Evolutionary conservation across 2,797 vertebrate species (phyloP), one percentile per base, ranked within the genome.

Genomic region (Columba guinea): DNA sequence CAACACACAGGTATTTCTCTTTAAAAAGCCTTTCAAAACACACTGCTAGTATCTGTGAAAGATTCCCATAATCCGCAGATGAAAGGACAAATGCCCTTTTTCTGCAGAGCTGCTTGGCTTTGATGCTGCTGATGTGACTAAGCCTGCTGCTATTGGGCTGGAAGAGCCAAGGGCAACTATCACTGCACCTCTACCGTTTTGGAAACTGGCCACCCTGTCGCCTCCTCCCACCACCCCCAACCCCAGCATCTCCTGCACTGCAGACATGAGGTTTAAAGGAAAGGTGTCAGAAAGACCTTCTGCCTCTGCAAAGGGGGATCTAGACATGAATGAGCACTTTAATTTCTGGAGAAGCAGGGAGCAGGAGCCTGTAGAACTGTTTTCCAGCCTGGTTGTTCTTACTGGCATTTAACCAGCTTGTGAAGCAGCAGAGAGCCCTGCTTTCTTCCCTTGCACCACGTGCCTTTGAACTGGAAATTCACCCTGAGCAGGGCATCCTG

Each of bases 11-110:
- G 58, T 91, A 92, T 92, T 94, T 87, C 69, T 51, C 75, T 89
- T 89, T 58, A 82, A 92, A 93, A 60, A 83, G 37, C 4, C 0
- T 87, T 96, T 95, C 91, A 87, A 62, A 96, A 91, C 86, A 80
- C 71, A 63, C 82, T 62, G 55, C 71, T 93, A 68, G 49, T 75
- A 77, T 89, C 87, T 80, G 63, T 65, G 81, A 91, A 64, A 63
- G 75, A 52, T 87, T 69, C 81, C 71, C 95, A 74, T 95, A 91
- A 88, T 95, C 94, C 93, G 83, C 68, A 84, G 93, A 95, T 96
- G 73, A 96, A 97, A 94, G 90, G 60, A 91, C 63, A 87, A 86
- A 84, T 95, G 92, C 89, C 84, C 88, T 95, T 95, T 95, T 93
- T 92, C 84, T 44, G 9, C 84, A 83, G 68, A 80, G 71, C 55